Base-by-base conservation (phyloP, 1,140 invertebrate species). In the Calephelis virginiensis region DNA sequence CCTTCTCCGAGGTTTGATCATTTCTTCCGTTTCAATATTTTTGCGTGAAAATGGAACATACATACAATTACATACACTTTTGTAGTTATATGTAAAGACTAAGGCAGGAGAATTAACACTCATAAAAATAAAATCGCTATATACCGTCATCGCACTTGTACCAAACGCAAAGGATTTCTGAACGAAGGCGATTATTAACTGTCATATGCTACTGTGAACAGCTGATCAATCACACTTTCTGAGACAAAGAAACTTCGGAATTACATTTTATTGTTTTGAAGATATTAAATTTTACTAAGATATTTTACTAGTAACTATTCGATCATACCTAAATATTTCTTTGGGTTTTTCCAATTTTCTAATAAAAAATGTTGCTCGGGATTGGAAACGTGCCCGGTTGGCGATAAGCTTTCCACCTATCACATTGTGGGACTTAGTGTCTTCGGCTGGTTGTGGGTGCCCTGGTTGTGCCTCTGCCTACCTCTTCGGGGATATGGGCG, bases 121-220 rank as follows among this genome's bases (percentile, higher is more conserved):
- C 5, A 13, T 63, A 12, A 28, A 50, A 11, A 50, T 48, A 64
- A 46, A 64, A 66, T 61, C 61, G 45, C 17, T 17, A 13, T 10
- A 45, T 28, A 13, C 48, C 43, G 56, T 65, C 67, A 46, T 69
- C n/a, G 73, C 8, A 66, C 67, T 75, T 80, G 71, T 11, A 40
- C 62, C 70, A 48, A 3, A 28, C 7, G 6, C 28, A 8, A 61
- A 72, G 68, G 67, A 76, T 79, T 82, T 78, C 69, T 72, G 60
- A 72, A 70, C 50, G 50, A 56, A 82, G 85, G 82, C 78, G 78
- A 82, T 83, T 86, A 89, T 86, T 86, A 89, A 86, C 83, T 86
- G 86, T 89, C 86, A 83, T 83, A 77, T 81, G 75, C 66, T 67
- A 75, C 76, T 86, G 84, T 69, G 78, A 77, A 77, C 83, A 68